phyloP scores from a whole-genome alignment of 2,797 vertebrate species.

The Hybognathus amarus region DNA sequence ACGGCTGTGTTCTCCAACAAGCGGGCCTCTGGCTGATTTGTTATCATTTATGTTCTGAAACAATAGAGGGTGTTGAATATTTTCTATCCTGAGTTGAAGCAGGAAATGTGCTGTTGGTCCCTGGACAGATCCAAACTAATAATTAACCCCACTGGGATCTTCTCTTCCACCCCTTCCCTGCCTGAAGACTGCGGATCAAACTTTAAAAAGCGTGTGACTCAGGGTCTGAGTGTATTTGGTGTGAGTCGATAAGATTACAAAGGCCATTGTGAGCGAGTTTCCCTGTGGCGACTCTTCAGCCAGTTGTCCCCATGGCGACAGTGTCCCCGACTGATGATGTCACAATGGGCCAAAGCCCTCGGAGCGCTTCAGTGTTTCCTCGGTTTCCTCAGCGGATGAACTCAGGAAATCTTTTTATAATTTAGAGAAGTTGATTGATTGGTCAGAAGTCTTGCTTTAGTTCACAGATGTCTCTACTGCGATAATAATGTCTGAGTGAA shows the following conservation, averaged over 20 bases:
- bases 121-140: constrained; percentile 24
- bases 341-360: constrained; percentile 41
- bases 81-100: constrained; percentile 14
- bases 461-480: neutral
- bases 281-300: constrained; percentile 65
- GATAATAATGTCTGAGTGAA: neutral
- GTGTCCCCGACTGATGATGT: constrained; percentile 60
- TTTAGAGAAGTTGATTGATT: neutral
- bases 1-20: constrained; percentile 4
- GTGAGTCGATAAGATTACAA: constrained; percentile 41
- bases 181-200: neutral
- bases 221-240: constrained; percentile 25
- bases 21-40: neutral
- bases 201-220: neutral
- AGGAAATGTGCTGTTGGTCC: constrained; percentile 41
- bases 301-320: constrained; percentile 57
- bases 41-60: constrained; percentile 43
- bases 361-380: constrained; percentile 15
- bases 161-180: constrained; percentile 7
- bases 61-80: constrained; percentile 54
- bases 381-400: constrained; percentile 72
- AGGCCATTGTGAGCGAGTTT: constrained; percentile 70
- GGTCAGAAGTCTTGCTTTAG: neutral
- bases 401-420: constrained; percentile 22
- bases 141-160: constrained; percentile 35